Conservation (phyloP, 92 coral and sea anemone genomes). For the Palythoa caribaeorum region DNA sequence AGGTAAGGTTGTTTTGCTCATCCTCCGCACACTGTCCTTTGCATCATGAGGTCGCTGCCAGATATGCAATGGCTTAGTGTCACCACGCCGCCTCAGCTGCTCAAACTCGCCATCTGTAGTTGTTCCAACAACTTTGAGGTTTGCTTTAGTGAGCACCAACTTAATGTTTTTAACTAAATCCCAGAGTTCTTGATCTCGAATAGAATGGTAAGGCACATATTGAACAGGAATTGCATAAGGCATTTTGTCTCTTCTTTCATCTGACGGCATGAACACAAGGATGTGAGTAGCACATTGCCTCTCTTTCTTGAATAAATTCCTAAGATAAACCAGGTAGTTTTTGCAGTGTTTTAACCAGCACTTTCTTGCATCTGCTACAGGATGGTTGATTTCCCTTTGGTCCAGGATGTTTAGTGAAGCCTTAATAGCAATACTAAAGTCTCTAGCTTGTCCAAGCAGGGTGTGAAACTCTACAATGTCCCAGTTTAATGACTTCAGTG, state of each 20-base stretch:
- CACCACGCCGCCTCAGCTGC: slow-evolving; percentile 47
- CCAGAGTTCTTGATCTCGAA: slow-evolving; percentile 50
- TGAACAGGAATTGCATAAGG: slow-evolving; percentile 57
- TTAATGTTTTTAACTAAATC: slow-evolving; percentile 35
- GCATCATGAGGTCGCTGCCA: slow-evolving; percentile 56
- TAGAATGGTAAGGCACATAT: slow-evolving; percentile 41
- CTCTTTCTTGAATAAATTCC: slow-evolving; percentile 53
- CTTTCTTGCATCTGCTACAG: neutral
- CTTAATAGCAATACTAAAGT: neutral
- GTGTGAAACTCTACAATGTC: slow-evolving; percentile 52
- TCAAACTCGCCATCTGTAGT: slow-evolving; percentile 59
- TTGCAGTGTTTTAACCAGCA: neutral
- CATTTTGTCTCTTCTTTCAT: slow-evolving; percentile 47
- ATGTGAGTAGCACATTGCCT: slow-evolving; percentile 51
- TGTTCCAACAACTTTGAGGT: slow-evolving; percentile 56
- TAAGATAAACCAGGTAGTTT: slow-evolving; percentile 21
- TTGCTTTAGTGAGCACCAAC: slow-evolving; percentile 26
- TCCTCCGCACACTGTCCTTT: slow-evolving; percentile 34
- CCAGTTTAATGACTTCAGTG: slow-evolving; percentile 56
- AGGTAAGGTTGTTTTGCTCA: slow-evolving; percentile 35
- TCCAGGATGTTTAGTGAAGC: slow-evolving; percentile 1
- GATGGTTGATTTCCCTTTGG: neutral
- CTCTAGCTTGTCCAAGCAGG: slow-evolving; percentile 46
- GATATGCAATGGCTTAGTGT: slow-evolving; percentile 48
- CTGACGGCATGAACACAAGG: slow-evolving; percentile 50